phyloP scores from a whole-genome alignment of 1,140 invertebrate genomes.

The Piezodorus guildinii region DNA sequence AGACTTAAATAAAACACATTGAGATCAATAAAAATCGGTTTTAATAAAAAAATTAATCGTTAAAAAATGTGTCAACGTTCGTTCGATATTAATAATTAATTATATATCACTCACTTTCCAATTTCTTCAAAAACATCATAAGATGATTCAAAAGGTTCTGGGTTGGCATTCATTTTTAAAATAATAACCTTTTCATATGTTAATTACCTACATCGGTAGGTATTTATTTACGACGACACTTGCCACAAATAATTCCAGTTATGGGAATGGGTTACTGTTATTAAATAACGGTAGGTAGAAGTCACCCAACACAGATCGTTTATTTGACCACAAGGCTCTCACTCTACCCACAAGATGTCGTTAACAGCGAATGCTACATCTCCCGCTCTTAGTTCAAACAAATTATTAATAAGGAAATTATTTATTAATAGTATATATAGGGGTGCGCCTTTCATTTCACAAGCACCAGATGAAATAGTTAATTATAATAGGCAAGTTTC shows the following conservation, averaged over 20 bases:
- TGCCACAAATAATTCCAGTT: neutral
- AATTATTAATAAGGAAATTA: too few species aligned
- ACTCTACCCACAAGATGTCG: neutral
- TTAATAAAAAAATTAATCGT: neutral
- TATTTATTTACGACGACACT: neutral
- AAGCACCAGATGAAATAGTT: too few species aligned
- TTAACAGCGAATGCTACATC: too few species aligned
- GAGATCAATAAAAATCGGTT: too few species aligned
- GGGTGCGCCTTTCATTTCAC: too few species aligned
- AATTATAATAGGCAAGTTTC: too few species aligned
- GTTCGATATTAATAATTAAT: conserved; percentile 1
- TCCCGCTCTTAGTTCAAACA: too few species aligned
- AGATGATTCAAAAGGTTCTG: conserved; percentile 44
- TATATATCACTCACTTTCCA: conserved; percentile 43
- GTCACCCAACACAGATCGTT: neutral
- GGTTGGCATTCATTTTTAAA: conserved; percentile 42
- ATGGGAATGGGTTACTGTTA: conserved; percentile 12
- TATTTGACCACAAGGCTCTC: neutral
- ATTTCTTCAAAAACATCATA: conserved; percentile 48
- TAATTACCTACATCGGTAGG: neutral
- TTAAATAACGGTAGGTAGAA: conserved; percentile 17
- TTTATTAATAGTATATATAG: too few species aligned
- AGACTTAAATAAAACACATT: too few species aligned
- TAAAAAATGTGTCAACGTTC: neutral
- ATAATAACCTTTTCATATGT: neutral